Base-by-base conservation (phyloP, 2,113 vertebrate genomes). In the Rhinopithecus roxellana region DNA sequence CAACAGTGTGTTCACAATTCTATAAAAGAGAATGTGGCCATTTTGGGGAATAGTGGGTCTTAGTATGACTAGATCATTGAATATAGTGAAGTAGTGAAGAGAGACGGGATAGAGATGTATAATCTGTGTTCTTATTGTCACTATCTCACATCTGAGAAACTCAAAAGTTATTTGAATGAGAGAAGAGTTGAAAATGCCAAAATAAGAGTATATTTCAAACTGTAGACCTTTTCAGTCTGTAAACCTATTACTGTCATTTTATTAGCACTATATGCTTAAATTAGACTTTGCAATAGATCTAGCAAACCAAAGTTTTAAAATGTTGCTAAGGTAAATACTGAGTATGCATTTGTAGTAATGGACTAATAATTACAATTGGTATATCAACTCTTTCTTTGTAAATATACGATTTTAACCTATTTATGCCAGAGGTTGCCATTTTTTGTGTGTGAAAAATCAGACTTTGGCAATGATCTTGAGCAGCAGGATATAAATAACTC, bases 271-370 rank as follows among this genome's bases (percentile, higher is more conserved):
- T 4, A 25, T 45, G 78, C 48, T 81, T 95, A 45, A 90, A 45
- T 87, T 13, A 40, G 48, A 80, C 30, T 81, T 72, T 27, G 9
- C 45, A 79, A 7, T 79, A 55, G 10, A 59, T 89, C 48, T 52
- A 80, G 55, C 25, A 61, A 94, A 94, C 77, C 74, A 80, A 93
- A 93, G 57, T 91, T 69, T 96, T 64, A 93, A 95, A 93, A 83
- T 48, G 32, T 57, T 38, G 40, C 48, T 70, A 75, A 84, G 78
- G 17, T 78, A 88, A 88, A 82, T 80, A 91, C n/a, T 88, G 77
- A 84, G 48, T 35, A 91, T 9, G 9, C 17, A 75, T 93, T 79
- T 79, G 45, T 84, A 89, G 23, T 69, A 89, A 85, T 52, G 77
- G 55, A 81, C 3, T 55, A 25, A 67, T 40, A 89, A 85, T 35